Conservation (phyloP, 2,888 invertebrate genomes). For the Cenopis cana region DNA sequence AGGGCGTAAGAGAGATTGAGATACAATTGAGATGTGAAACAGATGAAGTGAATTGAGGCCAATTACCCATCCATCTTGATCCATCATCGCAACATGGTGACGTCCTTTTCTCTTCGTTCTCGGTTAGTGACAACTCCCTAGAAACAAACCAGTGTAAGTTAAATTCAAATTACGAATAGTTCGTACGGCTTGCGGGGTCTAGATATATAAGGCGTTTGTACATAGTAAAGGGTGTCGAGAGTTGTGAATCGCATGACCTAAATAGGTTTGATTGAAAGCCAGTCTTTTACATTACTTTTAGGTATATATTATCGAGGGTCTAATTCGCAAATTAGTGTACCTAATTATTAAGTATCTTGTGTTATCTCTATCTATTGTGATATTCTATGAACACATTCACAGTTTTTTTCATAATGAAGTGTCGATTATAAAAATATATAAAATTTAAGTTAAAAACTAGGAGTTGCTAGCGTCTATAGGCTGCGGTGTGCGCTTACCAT, state of each 20-base stretch:
- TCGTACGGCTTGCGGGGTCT: background rate
- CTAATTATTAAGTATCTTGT: no score
- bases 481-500: no score
- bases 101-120: no score
- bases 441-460: no score
- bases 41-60: background rate
- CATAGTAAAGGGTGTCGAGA: background rate
- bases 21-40: background rate
- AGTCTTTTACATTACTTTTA: no score
- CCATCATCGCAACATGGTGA: constrained; percentile 5
- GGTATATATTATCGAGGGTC: no score
- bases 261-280: background rate
- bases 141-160: background rate
- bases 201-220: background rate
- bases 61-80: background rate
- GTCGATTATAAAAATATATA: no score
- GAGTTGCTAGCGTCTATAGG: no score
- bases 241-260: background rate
- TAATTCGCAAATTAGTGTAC: no score
- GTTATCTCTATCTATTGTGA: no score
- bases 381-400: no score
- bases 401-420: no score
- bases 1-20: background rate
- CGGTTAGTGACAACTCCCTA: background rate
- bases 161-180: background rate